These are phyloP conservation scores for Atrichornis clamosus DNA, from an alignment of 2,113 vertebrate species.

Conservation along the genomic window DNA sequence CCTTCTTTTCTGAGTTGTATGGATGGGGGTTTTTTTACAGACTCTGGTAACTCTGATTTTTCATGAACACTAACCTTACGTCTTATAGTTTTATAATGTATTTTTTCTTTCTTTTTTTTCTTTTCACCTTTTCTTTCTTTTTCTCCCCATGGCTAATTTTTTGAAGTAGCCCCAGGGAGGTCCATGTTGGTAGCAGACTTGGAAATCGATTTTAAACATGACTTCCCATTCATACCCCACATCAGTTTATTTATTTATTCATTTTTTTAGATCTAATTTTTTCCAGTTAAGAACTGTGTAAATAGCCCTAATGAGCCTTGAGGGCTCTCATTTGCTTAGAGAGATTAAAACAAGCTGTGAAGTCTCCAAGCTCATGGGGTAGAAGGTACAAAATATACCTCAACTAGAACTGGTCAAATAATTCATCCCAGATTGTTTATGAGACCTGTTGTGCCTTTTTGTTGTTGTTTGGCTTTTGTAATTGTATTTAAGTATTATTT, in stretches of 20 bases:
- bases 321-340: slow-evolving; percentile 68
- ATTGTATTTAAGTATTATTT: not conserved
- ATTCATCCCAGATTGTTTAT: not conserved
- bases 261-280: slow-evolving; percentile 67
- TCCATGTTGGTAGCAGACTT: not conserved
- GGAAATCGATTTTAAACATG: slow-evolving; percentile 30
- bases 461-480: not conserved
- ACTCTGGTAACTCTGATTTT: not conserved
- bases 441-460: not conserved
- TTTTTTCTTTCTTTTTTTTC: not conserved
- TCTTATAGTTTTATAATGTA: not conserved
- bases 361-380: not conserved
- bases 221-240: slow-evolving; percentile 41
- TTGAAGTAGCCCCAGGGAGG: slow-evolving; percentile 2
- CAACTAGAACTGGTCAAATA: not conserved
- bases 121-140: not conserved
- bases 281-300: slow-evolving; percentile 65
- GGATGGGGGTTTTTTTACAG: fast-evolving
- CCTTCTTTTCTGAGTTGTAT: not conserved
- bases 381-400: not conserved
- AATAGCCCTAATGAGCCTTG: slow-evolving; percentile 70
- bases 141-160: not conserved
- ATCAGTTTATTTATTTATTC: slow-evolving; percentile 57
- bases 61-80: not conserved
- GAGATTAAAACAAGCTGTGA: slow-evolving; percentile 62